Evolutionary conservation across 1,140 invertebrate species (phyloP).

Genomic region (Mesaphorura yosii): DNA sequence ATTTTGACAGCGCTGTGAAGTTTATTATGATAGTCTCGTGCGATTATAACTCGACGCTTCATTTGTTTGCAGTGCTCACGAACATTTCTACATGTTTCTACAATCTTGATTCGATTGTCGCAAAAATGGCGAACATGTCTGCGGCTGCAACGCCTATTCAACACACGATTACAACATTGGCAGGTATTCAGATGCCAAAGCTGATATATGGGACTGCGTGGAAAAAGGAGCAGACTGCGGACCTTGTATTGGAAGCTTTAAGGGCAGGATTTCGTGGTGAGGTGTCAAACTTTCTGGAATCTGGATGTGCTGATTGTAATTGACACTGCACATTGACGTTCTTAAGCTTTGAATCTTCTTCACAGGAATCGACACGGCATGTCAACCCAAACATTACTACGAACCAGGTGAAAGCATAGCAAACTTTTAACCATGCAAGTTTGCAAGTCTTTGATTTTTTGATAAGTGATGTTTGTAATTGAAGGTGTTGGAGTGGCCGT

Average conservation of each 20-base stretch:
- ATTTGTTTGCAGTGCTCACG: no score
- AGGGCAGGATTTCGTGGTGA: slow-evolving; percentile 18
- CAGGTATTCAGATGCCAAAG: slow-evolving; percentile 23
- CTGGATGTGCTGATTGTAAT: neutral
- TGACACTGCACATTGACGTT: neutral
- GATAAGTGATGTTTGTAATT: neutral
- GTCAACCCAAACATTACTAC: slow-evolving; percentile 29
- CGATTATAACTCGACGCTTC: no score
- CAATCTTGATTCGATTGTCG: no score
- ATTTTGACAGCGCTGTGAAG: no score
- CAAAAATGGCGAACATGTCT: no score
- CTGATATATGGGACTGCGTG: slow-evolving; percentile 30
- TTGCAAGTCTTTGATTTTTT: no score
- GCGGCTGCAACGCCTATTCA: neutral
- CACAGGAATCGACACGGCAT: slow-evolving; percentile 29
- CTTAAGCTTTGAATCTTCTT: no score
- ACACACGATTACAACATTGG: slow-evolving; percentile 16
- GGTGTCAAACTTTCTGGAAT: no score
- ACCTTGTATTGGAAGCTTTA: slow-evolving; percentile 21
- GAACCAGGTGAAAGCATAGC: no score
- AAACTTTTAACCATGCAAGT: no score
- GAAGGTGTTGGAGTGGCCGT: slow-evolving; percentile 2
- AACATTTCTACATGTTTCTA: no score
- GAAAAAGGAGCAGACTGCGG: slow-evolving; percentile 25
- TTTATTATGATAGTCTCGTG: no score